phyloP scores from a whole-genome alignment of 1,140 invertebrate species.

The Pseudomyrmex cubaensis region DNA sequence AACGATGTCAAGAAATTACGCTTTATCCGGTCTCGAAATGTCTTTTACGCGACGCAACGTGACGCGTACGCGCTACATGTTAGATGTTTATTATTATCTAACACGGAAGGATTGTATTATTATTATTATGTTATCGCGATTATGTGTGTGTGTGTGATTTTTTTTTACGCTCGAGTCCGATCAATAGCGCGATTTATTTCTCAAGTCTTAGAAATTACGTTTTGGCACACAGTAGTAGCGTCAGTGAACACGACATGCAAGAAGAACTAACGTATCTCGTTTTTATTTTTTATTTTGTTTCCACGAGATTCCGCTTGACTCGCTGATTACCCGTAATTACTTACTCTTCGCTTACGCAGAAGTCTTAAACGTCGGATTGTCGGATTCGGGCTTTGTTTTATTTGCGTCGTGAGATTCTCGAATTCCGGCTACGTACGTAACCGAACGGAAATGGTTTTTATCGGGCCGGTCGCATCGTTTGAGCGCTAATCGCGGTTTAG shows the following conservation, averaged over 20 bases:
- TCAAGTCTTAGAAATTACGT: background rate
- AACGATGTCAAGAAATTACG: constrained; percentile 5
- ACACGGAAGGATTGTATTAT: constrained; percentile 18
- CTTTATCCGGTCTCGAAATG: background rate
- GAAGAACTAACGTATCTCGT: constrained; percentile 30
- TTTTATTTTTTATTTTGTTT: background rate
- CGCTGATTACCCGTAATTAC: constrained; percentile 16
- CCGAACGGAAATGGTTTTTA: constrained; percentile 19
- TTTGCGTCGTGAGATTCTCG: background rate
- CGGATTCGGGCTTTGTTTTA: constrained; percentile 6
- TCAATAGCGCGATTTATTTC: constrained; percentile 16
- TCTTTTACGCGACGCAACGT: background rate
- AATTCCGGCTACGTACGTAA: constrained; percentile 13
- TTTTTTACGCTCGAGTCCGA: constrained; percentile 32
- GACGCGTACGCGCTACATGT: constrained; percentile 18
- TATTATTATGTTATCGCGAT: background rate
- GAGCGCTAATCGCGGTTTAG: background rate
- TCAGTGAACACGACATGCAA: background rate
- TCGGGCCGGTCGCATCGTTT: constrained; percentile 3
- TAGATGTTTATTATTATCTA: constrained; percentile 48
- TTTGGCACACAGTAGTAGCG: background rate
- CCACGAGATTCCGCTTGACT: constrained; percentile 24
- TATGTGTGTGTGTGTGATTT: constrained; percentile 3
- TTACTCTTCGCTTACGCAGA: constrained; percentile 46
- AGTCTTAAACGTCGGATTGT: background rate